A percentile compares a stretch with the other conserved stretches of the same genome.
phyloP scores from a whole-genome alignment of 2,888 invertebrate species.

The Drosophila prostipennis region DNA sequence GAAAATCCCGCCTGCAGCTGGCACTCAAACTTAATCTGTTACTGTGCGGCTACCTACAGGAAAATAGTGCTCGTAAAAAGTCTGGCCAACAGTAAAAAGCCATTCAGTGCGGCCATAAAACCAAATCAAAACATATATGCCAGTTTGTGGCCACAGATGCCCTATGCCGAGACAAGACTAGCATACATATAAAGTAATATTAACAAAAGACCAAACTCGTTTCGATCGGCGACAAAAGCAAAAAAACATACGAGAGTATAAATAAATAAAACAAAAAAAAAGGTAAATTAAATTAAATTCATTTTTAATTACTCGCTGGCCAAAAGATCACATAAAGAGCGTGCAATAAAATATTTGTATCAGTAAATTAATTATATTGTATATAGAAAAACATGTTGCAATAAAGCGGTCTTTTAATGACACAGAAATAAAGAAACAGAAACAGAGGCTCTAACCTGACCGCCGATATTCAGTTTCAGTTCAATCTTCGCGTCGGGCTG shows the following conservation, averaged over 20 bases:
- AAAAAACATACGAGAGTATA: constrained; percentile 51
- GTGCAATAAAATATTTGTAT: constrained; percentile 73
- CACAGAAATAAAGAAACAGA: constrained; percentile 49
- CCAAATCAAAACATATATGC: constrained; percentile 61
- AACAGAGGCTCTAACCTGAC: constrained; percentile 26
- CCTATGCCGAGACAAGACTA: constrained; percentile 32
- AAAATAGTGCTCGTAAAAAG: constrained; percentile 61
- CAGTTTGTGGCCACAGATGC: constrained; percentile 37
- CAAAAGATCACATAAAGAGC: constrained; percentile 75
- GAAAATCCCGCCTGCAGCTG: constrained; percentile 55
- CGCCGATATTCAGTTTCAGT: constrained; percentile 21
- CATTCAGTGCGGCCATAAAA: constrained; percentile 72
- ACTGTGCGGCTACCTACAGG: constrained; percentile 58
- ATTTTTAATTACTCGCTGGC: constrained; percentile 70
- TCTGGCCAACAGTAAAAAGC: constrained; percentile 70
- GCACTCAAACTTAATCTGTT: constrained; percentile 51
- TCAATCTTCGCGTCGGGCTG: constrained; percentile 22
- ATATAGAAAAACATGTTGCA: constrained; percentile 69
- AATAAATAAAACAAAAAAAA: constrained; percentile 34
- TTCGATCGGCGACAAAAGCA: constrained; percentile 49
- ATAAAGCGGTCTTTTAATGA: constrained; percentile 65
- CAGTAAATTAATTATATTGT: constrained; percentile 76
- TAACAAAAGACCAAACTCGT: constrained; percentile 68
- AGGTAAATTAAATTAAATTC: constrained; percentile 74
- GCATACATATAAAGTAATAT: constrained; percentile 49